Evolutionary conservation across 1,140 invertebrate genomes (phyloP).

Genomic region (Diplogasteroides magnus): DNA sequence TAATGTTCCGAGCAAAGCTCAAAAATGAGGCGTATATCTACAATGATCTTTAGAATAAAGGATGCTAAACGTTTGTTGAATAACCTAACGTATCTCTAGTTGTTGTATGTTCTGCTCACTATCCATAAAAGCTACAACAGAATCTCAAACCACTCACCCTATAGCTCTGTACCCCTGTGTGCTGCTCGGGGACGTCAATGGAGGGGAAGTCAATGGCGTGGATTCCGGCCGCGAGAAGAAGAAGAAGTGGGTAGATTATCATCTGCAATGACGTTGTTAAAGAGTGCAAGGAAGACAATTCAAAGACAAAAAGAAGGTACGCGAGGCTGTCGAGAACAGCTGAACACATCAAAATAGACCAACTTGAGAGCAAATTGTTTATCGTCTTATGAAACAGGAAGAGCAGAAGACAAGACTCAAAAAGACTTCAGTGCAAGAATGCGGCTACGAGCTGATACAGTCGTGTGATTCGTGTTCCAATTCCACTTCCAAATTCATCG

Average conservation of each 20-base stretch:
- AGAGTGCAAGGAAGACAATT: conserved; percentile 18
- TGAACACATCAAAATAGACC: neutral
- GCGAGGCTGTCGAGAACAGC: neutral
- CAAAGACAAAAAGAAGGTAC: conserved; percentile 1
- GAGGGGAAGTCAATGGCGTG: conserved; percentile 1
- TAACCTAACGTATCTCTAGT: too few species aligned
- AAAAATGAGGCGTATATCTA: too few species aligned
- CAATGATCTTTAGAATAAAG: too few species aligned
- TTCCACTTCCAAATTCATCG: conserved; percentile 45
- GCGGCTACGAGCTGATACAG: conserved; percentile 42
- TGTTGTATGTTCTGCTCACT: too few species aligned
- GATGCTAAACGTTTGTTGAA: too few species aligned
- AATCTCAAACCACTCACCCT: conserved; percentile 27
- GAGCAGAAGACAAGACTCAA: neutral
- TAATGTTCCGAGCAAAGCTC: too few species aligned
- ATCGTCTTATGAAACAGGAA: neutral
- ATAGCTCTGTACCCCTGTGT: conserved; percentile 46
- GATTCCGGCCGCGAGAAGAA: neutral
- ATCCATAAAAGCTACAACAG: too few species aligned
- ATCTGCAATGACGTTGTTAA: too few species aligned
- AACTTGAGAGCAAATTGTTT: neutral
- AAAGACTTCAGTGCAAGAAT: neutral
- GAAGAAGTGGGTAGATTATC: neutral
- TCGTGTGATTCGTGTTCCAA: conserved; percentile 47
- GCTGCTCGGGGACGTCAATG: conserved; percentile 42